A percentile compares a stretch with the other conserved stretches of the same genome.
Conservation (phyloP, 2,797 vertebrate species). For the Acanthiza pusilla region DNA sequence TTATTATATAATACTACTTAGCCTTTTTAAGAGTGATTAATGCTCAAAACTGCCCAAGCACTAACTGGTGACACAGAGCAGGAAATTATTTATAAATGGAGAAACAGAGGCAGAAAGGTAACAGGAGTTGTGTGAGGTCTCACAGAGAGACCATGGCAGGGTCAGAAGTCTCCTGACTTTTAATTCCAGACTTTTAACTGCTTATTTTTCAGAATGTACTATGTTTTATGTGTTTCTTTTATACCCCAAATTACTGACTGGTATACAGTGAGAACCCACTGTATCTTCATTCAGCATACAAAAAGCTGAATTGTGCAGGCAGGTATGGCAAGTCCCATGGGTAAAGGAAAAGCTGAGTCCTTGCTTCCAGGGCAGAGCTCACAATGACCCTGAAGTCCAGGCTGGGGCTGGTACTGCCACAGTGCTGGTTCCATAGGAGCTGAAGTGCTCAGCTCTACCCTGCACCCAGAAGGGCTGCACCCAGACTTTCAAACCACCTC, state of each 20-base stretch:
- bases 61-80: not conserved
- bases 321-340: not conserved
- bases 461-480: fast-evolving
- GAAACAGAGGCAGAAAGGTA: conserved; percentile 28
- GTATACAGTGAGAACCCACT: not conserved
- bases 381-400: not conserved
- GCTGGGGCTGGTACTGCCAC: no score
- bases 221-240: not conserved
- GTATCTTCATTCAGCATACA: not conserved
- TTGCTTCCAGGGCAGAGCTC: not conserved
- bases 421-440: not conserved
- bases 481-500: not conserved
- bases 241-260: not conserved
- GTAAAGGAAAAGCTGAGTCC: not conserved
- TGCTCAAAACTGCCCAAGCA: not conserved
- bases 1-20: conserved; percentile 26
- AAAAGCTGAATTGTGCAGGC: not conserved
- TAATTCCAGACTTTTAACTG: not conserved
- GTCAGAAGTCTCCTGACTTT: not conserved
- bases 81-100: conserved; percentile 31
- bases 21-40: not conserved
- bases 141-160: not conserved
- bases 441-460: not conserved
- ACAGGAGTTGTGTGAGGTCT: not conserved
- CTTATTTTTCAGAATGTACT: not conserved